Percentiles rank a stretch among this genome's conserved stretches.
Conservation (phyloP, 2,797 vertebrate species). For the Microctenopoma stevenorrisi region DNA sequence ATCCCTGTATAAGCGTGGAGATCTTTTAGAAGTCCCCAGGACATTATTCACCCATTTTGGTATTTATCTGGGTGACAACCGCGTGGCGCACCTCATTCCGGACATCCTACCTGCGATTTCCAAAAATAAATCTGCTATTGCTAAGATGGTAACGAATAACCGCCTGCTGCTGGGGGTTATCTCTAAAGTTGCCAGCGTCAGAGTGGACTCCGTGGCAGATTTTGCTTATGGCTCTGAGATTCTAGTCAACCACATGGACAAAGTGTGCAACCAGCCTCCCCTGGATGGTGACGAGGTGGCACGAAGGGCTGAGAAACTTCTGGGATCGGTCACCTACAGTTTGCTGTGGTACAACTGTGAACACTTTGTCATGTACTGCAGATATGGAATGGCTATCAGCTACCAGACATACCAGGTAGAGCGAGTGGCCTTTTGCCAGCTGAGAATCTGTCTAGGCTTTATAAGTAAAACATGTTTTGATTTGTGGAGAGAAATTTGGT, state of each 20-base stretch:
- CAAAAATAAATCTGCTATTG: constrained; percentile 77
- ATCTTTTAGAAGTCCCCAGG: constrained; percentile 93
- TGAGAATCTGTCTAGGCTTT: neutral
- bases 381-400: constrained; percentile 91
- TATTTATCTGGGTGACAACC: constrained; percentile 94
- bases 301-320: constrained; percentile 87
- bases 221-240: constrained; percentile 93
- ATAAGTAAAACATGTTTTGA: too few relatives aligned
- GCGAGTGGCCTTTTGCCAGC: neutral
- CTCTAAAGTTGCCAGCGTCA: constrained; percentile 88
- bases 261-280: constrained; percentile 83
- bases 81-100: constrained; percentile 95
- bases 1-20: constrained; percentile 87
- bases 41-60: constrained; percentile 96
- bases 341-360: constrained; percentile 99
- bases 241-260: constrained; percentile 92
- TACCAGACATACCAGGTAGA: constrained; percentile 95
- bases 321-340: constrained; percentile 90
- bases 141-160: constrained; percentile 92
- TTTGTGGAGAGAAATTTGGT: too few relatives aligned
- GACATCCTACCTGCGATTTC: constrained; percentile 91
- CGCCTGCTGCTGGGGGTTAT: constrained; percentile 92
- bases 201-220: constrained; percentile 92
- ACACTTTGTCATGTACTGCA: constrained; percentile 97
- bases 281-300: constrained; percentile 90